Evolutionary conservation across 2,113 vertebrate genomes (phyloP).

Genomic region (Motacilla alba): DNA sequence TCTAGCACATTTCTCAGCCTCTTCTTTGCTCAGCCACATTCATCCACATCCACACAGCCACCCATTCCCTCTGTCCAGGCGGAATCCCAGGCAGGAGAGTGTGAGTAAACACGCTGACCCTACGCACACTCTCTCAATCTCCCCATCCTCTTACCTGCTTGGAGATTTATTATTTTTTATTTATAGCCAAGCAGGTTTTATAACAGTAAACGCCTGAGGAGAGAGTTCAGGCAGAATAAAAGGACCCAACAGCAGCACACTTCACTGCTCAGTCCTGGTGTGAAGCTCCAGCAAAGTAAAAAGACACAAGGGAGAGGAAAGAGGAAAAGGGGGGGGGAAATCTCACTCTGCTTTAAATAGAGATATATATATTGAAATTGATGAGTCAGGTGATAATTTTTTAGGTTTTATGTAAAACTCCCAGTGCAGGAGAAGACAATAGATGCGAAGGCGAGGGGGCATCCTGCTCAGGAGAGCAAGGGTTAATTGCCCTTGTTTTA

Average conservation of each 20-base stretch:
- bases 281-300: constrained; percentile 64
- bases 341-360: not conserved
- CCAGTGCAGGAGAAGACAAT: constrained; percentile 67
- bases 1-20: constrained; percentile 43
- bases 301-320: not conserved
- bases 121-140: constrained; percentile 40
- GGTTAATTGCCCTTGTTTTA: constrained; percentile 83
- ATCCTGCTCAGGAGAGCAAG: constrained; percentile 70
- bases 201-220: constrained; percentile 8
- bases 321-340: not conserved
- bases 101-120: constrained; percentile 41
- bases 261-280: constrained; percentile 34
- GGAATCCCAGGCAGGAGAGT: constrained; percentile 52
- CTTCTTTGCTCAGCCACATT: constrained; percentile 22
- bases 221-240: constrained; percentile 48
- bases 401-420: constrained; percentile 63
- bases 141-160: constrained; percentile 60
- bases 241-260: constrained; percentile 44
- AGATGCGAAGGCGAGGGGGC: constrained; percentile 59
- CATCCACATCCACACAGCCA: constrained; percentile 49
- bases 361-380: not conserved
- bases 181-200: constrained; percentile 27
- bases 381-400: constrained; percentile 59
- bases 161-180: not conserved
- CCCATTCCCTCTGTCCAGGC: constrained; percentile 55